Evolutionary conservation across 2,113 vertebrate species (phyloP), one percentile per base, ranked within the genome.

Genomic region (Galemys pyrenaicus): DNA sequence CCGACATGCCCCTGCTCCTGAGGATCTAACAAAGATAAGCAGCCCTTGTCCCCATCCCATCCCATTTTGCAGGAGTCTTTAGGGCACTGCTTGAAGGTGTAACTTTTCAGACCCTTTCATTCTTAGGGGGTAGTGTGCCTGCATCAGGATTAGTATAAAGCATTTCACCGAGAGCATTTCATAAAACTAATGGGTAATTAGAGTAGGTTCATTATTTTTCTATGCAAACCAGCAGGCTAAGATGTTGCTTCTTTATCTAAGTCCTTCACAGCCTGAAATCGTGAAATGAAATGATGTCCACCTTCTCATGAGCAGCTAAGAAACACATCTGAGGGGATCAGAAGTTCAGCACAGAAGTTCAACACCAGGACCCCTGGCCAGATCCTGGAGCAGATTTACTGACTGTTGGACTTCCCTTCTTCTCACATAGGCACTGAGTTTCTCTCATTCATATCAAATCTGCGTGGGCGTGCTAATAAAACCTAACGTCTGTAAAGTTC

Each of bases 341-440:
- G 44, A 92, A 68, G 82, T 30, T 22, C 39, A 64, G 56, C 68
- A 74, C 3, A 5, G 24, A 30, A 88, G 28, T 28, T 75, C 6
- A n/a, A n/a, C n/a, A n/a, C 11, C 8, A 46, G 32, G 64, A 68
- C 65, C 15, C 44, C 15, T 8, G 56, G 41, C 30, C 87, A 92
- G 87, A 78, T 73, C 74, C 41, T 68, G 79, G 2, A 44, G 46
- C 20, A 91, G 64, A 73, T 19, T 82, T 93, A 70, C 49, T 13
- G 85, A 62, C n/a, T 92, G 75, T 91, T 94, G 86, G 70, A 49
- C 81, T 93, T 95, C 75, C 89, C 30, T 35, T 89, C 75, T 78
- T 89, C 68, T 85, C 91, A 46, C 49, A 17, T 39, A 39, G 4
- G 9, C 30, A 5, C 46, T 64, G 22, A 58, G 78, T 81, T 78